A percentile compares a stretch with the other conserved stretches of the same genome.
Evolutionary conservation across 2,797 vertebrate species (phyloP).

Genomic region (Anabacerthia variegaticeps): DNA sequence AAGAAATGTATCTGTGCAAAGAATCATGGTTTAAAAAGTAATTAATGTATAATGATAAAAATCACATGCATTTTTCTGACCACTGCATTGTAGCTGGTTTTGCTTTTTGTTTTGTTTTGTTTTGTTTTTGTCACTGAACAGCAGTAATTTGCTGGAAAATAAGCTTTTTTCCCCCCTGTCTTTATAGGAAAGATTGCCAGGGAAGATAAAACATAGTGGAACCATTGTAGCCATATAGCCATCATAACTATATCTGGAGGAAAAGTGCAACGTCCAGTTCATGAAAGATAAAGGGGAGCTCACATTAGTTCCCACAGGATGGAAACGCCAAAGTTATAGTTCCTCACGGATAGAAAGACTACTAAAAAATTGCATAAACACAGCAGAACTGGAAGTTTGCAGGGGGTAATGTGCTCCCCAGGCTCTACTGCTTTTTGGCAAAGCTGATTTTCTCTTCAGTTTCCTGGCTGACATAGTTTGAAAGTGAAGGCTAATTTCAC

Average conservation of each 20-base stretch:
- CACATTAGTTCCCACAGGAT: not conserved
- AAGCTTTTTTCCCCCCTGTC: not conserved
- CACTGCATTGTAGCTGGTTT: not conserved
- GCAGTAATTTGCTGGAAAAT: not conserved
- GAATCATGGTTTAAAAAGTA: not conserved
- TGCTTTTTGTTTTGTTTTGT: not conserved
- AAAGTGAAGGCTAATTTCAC: not conserved
- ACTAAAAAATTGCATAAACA: not conserved
- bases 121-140: not conserved
- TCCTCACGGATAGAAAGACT: not conserved
- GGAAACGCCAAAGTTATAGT: not conserved
- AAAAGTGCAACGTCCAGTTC: not conserved
- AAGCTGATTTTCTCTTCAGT: not conserved
- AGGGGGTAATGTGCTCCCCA: not conserved
- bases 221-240: rapidly evolving
- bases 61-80: not conserved
- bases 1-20: not conserved
- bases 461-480: not conserved
- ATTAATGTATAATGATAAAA: not conserved
- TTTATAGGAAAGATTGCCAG: not conserved
- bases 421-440: not conserved
- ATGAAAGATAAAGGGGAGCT: not conserved
- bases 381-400: not conserved
- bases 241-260: not conserved
- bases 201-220: not conserved